Conservation (phyloP, 23 tunicate genomes). For the Aplidium turbinatum region DNA sequence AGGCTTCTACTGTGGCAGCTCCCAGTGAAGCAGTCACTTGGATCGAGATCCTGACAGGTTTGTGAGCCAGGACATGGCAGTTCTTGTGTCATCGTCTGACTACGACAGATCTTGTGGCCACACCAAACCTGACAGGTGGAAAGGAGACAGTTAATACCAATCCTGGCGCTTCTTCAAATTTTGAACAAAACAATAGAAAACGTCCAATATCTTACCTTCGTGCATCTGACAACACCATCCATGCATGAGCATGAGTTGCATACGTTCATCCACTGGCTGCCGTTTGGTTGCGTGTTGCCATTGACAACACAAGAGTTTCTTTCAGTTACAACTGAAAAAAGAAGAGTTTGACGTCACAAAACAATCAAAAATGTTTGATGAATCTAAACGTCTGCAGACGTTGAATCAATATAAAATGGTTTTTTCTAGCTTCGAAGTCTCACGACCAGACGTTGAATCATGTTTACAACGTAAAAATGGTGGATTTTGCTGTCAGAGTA, state of each 20-base stretch:
- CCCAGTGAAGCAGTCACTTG: conserved; percentile 61
- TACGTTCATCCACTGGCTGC: conserved; percentile 41
- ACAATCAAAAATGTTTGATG: too few relatives aligned
- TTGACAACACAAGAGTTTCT: conserved; percentile 40
- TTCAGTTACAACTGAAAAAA: conserved; percentile 46
- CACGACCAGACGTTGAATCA: too few relatives aligned
- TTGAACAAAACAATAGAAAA: too few relatives aligned
- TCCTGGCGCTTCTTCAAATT: too few relatives aligned
- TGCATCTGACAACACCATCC: conserved; percentile 44
- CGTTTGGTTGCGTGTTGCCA: conserved; percentile 56
- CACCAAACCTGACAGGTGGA: too few relatives aligned
- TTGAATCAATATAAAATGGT: too few relatives aligned
- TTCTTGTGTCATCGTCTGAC: conserved; percentile 2
- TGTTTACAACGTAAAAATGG: too few relatives aligned
- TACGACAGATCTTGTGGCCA: conserved; percentile 62
- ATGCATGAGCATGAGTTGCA: conserved; percentile 77
- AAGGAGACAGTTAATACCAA: too few relatives aligned
- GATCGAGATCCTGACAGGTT: conserved; percentile 28
- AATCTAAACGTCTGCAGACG: too few relatives aligned
- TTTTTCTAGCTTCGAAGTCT: too few relatives aligned
- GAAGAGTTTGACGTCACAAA: too few relatives aligned
- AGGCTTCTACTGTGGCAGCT: conserved; percentile 49
- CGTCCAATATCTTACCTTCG: conserved; percentile 63
- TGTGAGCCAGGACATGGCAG: conserved; percentile 32
- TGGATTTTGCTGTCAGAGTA: too few relatives aligned